Evolutionary conservation across 1,140 invertebrate genomes (phyloP).

Genomic region (Drosophila persimilis): DNA sequence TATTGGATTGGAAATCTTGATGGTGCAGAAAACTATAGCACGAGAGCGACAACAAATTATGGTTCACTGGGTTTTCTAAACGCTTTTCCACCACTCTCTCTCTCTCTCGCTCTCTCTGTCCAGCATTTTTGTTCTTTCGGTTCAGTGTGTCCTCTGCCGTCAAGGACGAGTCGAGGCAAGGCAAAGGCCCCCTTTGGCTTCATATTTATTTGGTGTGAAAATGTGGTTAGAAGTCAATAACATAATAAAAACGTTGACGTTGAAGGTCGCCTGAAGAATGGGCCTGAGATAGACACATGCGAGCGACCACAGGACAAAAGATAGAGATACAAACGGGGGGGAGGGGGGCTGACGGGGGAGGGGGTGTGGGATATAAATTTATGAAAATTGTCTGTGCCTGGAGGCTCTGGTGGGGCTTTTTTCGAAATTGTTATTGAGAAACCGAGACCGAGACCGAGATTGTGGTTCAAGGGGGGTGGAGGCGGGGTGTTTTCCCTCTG

Average conservation of each 20-base stretch:
- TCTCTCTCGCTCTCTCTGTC: background rate
- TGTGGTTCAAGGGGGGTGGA: constrained; percentile 11
- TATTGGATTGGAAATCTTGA: constrained; percentile 51
- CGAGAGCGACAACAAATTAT: constrained; percentile 65
- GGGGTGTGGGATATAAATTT: constrained; percentile 30
- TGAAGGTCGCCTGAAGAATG: constrained; percentile 49
- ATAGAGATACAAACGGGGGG: background rate
- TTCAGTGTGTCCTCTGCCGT: constrained; percentile 38
- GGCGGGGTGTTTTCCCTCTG: constrained; percentile 2
- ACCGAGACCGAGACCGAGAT: background rate
- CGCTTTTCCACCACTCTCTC: constrained; percentile 14
- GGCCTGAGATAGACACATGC: constrained; percentile 36
- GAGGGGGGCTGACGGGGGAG: background rate
- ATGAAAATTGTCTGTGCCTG: constrained; percentile 51
- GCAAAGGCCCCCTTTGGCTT: no score
- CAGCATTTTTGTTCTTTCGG: constrained; percentile 7
- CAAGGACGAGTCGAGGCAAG: constrained; percentile 35
- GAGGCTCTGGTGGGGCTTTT: background rate
- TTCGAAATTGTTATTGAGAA: constrained; percentile 16
- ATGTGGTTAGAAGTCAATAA: constrained; percentile 79
- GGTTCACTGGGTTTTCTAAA: constrained; percentile 62
- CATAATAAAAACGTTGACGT: constrained; percentile 71
- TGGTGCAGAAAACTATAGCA: constrained; percentile 49
- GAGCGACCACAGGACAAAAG: background rate
- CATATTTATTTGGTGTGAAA: constrained; percentile 69